Evolutionary conservation across 2,888 invertebrate genomes (phyloP), one percentile per base, ranked within the genome.

Genomic region (Maniola hyperantus): DNA sequence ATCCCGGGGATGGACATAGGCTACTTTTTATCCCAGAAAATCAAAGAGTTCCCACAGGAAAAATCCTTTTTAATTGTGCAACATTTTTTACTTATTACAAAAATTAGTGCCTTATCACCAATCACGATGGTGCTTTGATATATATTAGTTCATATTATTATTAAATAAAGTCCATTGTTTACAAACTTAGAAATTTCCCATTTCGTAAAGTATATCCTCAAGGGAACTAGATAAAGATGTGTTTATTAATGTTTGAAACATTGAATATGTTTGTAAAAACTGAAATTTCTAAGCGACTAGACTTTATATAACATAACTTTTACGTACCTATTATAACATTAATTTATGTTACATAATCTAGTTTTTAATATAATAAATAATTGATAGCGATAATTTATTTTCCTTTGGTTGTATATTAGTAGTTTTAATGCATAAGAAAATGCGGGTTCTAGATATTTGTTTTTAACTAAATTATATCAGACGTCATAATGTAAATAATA

Each of bases 401-500:
- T 81, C 81, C 73, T 74, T 82, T 39, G 80, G 81, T 87, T 89
- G 88, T 88, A 88, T 81, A 73, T 61, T 61, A 13, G 69, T 71
- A 69, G 65, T 74, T 70, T 75, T 78, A 72, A 81, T 80, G 83
- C 83, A 81, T 84, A 82, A 77, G 77, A 77, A 62, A 81, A 90
- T 88, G 90, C 88, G 90, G 90, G 90, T 91, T 81, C 85, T 74
- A 80, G 79, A 55, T 55, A 36, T 55, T 36, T 54, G n/a, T 18
- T 77, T 81, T 79, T 73, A 79, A 83, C 83, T 87, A 87, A 87
- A 86, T 86, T 87, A 87, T 85, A 83, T 79, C 80, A 80, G 82
- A 86, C 81, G 83, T 83, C 84, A 84, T 83, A 75, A 78, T 90
- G 90, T 91, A 90, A 83, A 91, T 91, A 88, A 76, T 76, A 76